phyloP scores from a whole-genome alignment of 2,888 invertebrate genomes.

The Cryptocephalus moraei region DNA sequence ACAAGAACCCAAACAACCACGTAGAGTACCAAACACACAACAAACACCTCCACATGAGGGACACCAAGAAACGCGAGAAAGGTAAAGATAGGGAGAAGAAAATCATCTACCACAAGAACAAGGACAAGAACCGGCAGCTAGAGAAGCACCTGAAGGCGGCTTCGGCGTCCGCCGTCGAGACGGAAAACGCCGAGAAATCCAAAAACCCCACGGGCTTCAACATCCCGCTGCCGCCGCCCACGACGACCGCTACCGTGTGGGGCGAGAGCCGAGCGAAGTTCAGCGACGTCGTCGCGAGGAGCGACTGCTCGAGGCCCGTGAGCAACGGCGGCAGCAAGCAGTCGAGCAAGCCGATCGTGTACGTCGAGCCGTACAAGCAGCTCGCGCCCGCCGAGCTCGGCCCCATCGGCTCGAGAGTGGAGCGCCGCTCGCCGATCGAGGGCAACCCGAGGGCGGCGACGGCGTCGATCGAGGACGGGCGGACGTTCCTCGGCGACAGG shows the following conservation, averaged over 20 bases:
- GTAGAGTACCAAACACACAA: neutral
- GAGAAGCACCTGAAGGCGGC: constrained; percentile 9
- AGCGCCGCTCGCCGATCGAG: constrained; percentile 11
- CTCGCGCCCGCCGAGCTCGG: constrained; percentile 30
- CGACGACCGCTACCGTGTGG: constrained; percentile 38
- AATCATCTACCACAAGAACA: neutral
- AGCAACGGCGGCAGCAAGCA: constrained; percentile 8
- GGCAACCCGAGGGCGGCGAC: constrained; percentile 4
- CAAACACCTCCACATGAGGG: constrained; percentile 12
- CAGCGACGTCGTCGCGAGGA: constrained; percentile 50
- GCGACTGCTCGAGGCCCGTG: constrained; percentile 23
- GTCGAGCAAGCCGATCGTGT: constrained; percentile 30
- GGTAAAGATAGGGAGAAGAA: constrained; percentile 13
- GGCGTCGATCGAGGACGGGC: constrained; percentile 11
- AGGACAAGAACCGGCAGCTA: neutral
- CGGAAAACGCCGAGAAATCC: constrained; percentile 2
- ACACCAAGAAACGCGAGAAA: constrained; percentile 13
- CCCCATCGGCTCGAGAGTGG: constrained; percentile 37
- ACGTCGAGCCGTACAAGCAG: constrained; percentile 33
- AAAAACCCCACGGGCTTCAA: constrained; percentile 15
- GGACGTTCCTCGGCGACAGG: constrained; percentile 7
- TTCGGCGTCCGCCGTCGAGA: neutral
- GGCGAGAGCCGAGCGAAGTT: constrained; percentile 47
- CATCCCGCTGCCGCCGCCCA: constrained; percentile 21
- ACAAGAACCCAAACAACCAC: constrained; percentile 20